Evolutionary conservation across 2,888 invertebrate genomes (phyloP).

Genomic region (Acanthosepion lycidas): DNA sequence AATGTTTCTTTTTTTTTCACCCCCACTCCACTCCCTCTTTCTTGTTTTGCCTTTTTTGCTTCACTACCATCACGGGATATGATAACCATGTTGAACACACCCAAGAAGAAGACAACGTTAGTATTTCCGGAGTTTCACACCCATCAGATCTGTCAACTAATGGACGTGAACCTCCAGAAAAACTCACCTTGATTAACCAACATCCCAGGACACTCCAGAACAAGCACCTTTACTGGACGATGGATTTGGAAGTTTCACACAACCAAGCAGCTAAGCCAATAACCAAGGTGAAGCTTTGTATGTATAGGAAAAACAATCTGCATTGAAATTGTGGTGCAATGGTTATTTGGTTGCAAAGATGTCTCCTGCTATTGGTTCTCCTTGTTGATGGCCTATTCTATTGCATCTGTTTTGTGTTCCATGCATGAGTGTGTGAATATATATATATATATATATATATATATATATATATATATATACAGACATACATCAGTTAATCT

Average conservation of each 20-base stretch:
- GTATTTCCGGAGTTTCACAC: slow-evolving; percentile 33
- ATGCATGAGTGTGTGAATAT: background rate
- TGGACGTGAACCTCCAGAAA: slow-evolving; percentile 23
- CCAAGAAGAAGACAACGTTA: background rate
- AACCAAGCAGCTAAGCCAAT: background rate
- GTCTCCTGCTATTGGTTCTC: background rate
- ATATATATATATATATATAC: background rate
- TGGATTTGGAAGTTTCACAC: background rate
- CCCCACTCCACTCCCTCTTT: background rate
- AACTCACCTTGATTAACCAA: slow-evolving; percentile 6
- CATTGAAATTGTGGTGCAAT: slow-evolving; percentile 13
- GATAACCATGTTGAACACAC: background rate
- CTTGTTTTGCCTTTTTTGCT: slow-evolving; percentile 6
- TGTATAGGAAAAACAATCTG: background rate
- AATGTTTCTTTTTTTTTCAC: no score
- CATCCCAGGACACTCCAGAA: background rate
- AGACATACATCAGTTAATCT: background rate
- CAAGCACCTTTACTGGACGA: background rate
- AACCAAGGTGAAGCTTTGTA: background rate
- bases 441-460: background rate
- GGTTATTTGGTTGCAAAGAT: background rate
- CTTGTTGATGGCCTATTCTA: slow-evolving; percentile 16
- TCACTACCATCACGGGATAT: background rate
- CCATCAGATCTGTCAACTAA: slow-evolving; percentile 33
- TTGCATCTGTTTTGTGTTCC: background rate